Conservation (phyloP, 2,797 vertebrate species). For the Myotis pilosus region DNA sequence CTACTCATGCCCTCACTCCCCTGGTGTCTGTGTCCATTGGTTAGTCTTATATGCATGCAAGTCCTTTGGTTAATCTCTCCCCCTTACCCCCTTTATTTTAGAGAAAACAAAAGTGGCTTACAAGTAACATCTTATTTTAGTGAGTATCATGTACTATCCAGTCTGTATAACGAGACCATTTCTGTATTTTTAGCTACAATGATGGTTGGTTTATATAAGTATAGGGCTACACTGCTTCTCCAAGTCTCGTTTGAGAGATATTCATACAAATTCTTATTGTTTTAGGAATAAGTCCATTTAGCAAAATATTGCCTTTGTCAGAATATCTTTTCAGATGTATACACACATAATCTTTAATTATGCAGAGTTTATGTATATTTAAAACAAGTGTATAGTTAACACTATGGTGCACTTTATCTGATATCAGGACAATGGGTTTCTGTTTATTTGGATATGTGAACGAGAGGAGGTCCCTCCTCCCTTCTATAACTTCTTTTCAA, state of each 20-base stretch:
- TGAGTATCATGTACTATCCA: not conserved
- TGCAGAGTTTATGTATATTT: not conserved
- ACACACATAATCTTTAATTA: not conserved
- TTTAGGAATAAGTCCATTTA: not conserved
- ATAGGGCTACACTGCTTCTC: not conserved
- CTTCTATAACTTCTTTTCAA: not conserved
- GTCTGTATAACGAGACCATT: not conserved
- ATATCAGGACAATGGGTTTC: not conserved
- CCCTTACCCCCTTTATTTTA: not conserved
- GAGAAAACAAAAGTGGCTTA: constrained; percentile 1
- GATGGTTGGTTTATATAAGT: not conserved
- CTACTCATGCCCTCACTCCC: too few species aligned
- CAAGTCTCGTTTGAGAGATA: not conserved
- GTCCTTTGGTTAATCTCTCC: too few species aligned
- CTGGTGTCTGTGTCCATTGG: too few species aligned
- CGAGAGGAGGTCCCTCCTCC: not conserved
- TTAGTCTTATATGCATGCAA: too few species aligned
- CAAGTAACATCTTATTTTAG: not conserved
- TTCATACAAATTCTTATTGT: not conserved
- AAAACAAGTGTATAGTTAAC: not conserved
- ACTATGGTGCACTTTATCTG: not conserved
- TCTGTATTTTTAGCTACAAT: not conserved
- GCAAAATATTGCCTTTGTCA: not conserved
- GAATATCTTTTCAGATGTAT: not conserved
- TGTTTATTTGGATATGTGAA: not conserved